Conservation (phyloP, 2,113 vertebrate species). For the Sinocyclocheilus rhinocerous region DNA sequence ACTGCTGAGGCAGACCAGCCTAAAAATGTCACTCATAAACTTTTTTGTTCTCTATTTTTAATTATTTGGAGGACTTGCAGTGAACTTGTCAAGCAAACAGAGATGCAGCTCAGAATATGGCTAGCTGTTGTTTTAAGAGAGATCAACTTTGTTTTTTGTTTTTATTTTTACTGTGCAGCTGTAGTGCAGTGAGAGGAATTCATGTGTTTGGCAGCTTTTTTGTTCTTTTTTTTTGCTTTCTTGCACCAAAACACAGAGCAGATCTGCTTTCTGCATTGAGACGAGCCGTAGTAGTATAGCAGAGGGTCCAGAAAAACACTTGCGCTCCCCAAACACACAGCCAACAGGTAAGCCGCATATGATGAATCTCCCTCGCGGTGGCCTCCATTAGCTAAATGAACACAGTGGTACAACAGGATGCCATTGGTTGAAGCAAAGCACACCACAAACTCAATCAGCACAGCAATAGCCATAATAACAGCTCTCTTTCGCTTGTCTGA, state of each 20-base stretch:
- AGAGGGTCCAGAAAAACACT: not conserved
- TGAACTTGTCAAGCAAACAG: not conserved
- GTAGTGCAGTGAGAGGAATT: not conserved
- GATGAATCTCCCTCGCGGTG: constrained; percentile 65
- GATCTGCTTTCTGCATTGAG: not conserved
- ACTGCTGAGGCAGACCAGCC: no score
- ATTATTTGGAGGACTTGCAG: no score
- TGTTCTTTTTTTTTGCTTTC: not conserved
- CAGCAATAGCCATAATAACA: constrained; percentile 69
- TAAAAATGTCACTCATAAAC: no score
- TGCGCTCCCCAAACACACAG: not conserved
- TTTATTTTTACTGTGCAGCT: not conserved
- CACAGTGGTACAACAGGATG: constrained; percentile 86
- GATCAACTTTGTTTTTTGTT: not conserved
- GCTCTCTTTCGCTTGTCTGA: constrained; percentile 79
- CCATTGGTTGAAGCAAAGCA: constrained; percentile 92
- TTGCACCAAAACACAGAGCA: not conserved
- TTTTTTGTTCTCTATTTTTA: no score
- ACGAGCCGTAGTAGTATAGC: not conserved
- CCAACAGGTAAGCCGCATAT: not conserved
- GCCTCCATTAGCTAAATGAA: constrained; percentile 65
- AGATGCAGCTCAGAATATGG: not conserved
- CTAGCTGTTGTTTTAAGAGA: not conserved
- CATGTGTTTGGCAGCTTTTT: not conserved
- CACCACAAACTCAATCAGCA: constrained; percentile 86